A percentile compares a stretch with the other conserved stretches of the same genome.
Conservation (phyloP, 1,140 invertebrate species). For the Drosophila teissieri region DNA sequence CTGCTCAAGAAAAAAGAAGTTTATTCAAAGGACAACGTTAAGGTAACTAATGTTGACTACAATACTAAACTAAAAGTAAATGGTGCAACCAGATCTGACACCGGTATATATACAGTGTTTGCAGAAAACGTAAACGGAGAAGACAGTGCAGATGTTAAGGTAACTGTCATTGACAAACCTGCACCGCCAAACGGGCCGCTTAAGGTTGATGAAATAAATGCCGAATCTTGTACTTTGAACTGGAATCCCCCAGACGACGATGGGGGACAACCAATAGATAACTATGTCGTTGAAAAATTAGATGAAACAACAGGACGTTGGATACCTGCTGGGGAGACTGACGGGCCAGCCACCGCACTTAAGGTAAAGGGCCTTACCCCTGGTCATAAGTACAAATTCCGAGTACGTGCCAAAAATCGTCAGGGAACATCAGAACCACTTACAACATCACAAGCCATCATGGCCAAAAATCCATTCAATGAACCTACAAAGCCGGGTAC, state of each 20-base stretch:
- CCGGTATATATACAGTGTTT: conserved; percentile 95
- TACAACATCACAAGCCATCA: conserved; percentile 93
- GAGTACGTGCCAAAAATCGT: conserved; percentile 97
- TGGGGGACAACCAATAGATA: conserved; percentile 94
- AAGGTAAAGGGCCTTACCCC: conserved; percentile 92
- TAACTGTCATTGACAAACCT: conserved; percentile 96
- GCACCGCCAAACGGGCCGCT: conserved; percentile 96
- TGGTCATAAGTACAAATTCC: conserved; percentile 98
- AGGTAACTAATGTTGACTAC: conserved; percentile 92
- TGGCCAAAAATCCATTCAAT: conserved; percentile 99
- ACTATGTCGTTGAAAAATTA: conserved; percentile 97
- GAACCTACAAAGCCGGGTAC: conserved; percentile 93
- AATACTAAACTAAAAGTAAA: conserved; percentile 94
- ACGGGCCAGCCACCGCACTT: conserved; percentile 90
- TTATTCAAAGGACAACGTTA: conserved; percentile 89
- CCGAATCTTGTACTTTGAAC: conserved; percentile 88
- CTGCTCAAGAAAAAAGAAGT: conserved; percentile 90
- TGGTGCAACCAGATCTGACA: conserved; percentile 93
- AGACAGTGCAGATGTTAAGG: conserved; percentile 95
- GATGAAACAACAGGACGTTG: conserved; percentile 96
- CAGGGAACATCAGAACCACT: conserved; percentile 98
- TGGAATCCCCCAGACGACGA: conserved; percentile 97
- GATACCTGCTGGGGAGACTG: conserved; percentile 96
- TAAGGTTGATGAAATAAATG: conserved; percentile 92
- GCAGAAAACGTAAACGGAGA: conserved; percentile 97